Percentiles rank a stretch among this genome's conserved stretches.
These are phyloP conservation scores for Trypoxylus dichotomus DNA, from an alignment of 1,140 invertebrate species.

Conservation along the genomic window DNA sequence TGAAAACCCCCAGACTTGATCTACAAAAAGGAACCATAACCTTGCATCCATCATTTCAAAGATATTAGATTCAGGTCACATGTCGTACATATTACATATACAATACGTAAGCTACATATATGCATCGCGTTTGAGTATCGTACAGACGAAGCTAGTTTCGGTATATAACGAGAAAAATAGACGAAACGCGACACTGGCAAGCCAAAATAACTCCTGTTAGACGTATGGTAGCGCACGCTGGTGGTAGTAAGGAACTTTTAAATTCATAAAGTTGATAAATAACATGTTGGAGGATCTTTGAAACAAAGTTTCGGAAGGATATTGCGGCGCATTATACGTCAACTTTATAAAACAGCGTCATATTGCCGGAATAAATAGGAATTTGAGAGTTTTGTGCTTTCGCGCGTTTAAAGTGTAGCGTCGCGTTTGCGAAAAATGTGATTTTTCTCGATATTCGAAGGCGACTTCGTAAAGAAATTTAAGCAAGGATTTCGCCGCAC, in stretches of 20 bases:
- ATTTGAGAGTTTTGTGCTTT: neutral
- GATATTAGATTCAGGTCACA: no score
- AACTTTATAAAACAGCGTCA: slow-evolving; percentile 3
- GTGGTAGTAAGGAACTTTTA: neutral
- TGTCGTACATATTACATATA: no score
- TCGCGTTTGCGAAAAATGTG: neutral
- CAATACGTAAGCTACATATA: no score
- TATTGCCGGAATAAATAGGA: neutral
- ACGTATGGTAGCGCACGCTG: no score
- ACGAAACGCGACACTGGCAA: no score
- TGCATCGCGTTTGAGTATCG: no score
- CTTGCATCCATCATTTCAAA: no score
- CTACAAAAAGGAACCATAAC: no score
- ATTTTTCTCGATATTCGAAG: neutral
- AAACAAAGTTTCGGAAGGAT: neutral
- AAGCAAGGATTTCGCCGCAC: neutral
- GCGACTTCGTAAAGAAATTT: neutral
- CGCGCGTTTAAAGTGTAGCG: neutral
- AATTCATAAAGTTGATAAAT: slow-evolving; percentile 23
- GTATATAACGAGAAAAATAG: no score
- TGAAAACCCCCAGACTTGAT: no score
- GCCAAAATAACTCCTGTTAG: no score
- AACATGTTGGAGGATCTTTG: neutral
- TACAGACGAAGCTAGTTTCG: no score
- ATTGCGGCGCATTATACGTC: neutral